Percentiles rank a stretch among this genome's conserved stretches.
phyloP scores from a whole-genome alignment of 2,113 vertebrate genomes.

The Sturnira hondurensis region DNA sequence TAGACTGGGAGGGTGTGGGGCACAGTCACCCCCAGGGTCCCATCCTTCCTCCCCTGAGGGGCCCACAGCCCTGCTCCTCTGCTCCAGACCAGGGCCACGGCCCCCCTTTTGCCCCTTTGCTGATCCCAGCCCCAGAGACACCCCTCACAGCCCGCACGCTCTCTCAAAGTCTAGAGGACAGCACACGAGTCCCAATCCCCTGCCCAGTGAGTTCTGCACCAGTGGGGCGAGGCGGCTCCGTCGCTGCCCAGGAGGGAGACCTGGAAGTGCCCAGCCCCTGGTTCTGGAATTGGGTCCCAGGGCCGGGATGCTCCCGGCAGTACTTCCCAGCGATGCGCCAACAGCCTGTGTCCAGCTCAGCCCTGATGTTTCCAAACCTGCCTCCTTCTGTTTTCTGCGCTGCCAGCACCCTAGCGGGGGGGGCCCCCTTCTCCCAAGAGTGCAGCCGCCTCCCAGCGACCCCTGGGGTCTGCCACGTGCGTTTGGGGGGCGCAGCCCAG shows the following conservation, averaged over 20 bases:
- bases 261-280: accelerated
- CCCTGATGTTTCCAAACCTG: neutral
- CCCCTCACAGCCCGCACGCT: accelerated
- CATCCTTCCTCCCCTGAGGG: neutral
- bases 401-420: neutral
- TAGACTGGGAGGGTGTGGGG: neutral
- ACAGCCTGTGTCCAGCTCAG: accelerated
- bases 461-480: neutral
- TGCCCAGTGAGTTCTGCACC: accelerated
- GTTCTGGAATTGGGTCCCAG: neutral
- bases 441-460: accelerated
- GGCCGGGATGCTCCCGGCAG: neutral
- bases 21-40: neutral
- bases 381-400: neutral
- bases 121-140: neutral
- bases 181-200: neutral
- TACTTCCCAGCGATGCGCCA: neutral
- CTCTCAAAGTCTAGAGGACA: neutral
- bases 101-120: neutral
- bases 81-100: accelerated
- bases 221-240: accelerated
- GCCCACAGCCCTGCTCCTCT: neutral
- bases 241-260: accelerated
- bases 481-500: accelerated
- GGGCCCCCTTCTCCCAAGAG: accelerated